Conservation (phyloP, 2,797 vertebrate species). For the Eulemur mongoz region DNA sequence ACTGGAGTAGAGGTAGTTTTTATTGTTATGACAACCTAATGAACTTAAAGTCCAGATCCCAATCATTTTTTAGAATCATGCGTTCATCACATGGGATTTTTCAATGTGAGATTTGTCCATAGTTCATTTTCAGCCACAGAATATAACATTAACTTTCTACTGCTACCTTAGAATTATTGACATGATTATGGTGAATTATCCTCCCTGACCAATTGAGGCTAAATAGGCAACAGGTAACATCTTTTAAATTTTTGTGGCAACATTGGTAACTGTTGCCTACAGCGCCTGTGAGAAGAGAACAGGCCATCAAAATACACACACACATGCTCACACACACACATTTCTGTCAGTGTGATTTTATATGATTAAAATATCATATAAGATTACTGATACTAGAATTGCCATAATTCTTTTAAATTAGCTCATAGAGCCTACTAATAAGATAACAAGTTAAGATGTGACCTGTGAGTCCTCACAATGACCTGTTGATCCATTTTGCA, state of each 20-base stretch:
- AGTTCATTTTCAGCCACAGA: slow-evolving; percentile 17
- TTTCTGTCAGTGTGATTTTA: slow-evolving; percentile 27
- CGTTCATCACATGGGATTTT: neutral
- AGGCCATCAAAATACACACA: neutral
- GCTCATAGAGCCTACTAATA: slow-evolving; percentile 49
- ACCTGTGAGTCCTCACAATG: slow-evolving; percentile 30
- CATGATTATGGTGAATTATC: neutral
- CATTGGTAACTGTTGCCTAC: neutral
- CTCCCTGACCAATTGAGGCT: neutral
- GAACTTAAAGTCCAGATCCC: neutral
- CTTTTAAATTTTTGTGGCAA: slow-evolving; percentile 46
- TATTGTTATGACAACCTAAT: neutral
- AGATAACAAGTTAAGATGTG: slow-evolving; percentile 44
- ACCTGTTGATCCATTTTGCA: slow-evolving; percentile 48
- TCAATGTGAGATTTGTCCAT: neutral
- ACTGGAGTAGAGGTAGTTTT: neutral
- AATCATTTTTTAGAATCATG: neutral
- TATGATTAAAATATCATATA: slow-evolving; percentile 54
- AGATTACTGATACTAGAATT: slow-evolving; percentile 25
- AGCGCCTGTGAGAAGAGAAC: slow-evolving; percentile 52
- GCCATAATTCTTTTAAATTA: slow-evolving; percentile 44
- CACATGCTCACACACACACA: neutral
- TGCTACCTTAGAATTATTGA: slow-evolving; percentile 3
- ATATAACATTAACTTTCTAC: neutral
- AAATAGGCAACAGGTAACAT: slow-evolving; percentile 25